These are phyloP conservation scores for Conchocele bisecta DNA, from an alignment of 2,888 invertebrate species.

Conservation along the genomic window DNA sequence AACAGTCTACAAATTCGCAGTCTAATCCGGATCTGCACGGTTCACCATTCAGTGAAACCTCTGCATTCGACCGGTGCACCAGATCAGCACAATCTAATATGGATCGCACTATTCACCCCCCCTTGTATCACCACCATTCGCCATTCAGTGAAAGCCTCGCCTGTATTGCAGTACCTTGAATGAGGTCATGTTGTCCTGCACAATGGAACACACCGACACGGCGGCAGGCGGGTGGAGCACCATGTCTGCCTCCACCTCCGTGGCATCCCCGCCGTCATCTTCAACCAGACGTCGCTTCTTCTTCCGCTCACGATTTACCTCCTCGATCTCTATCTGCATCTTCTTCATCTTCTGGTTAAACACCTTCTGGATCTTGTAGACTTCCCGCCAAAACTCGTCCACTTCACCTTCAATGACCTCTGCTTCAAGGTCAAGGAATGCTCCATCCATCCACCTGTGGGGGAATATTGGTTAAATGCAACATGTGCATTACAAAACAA, in stretches of 20 bases:
- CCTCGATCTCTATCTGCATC: conserved; percentile 79
- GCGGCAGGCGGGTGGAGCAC: conserved; percentile 85
- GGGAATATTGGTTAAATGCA: too few species aligned
- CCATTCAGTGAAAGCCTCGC: too few species aligned
- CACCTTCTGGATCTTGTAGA: conserved; percentile 90
- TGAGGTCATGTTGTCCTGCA: conserved; percentile 84
- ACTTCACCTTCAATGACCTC: conserved; percentile 90
- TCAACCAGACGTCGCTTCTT: conserved; percentile 85
- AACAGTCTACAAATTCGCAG: too few species aligned
- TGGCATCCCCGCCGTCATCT: conserved; percentile 84
- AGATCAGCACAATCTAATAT: too few species aligned
- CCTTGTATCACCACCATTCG: too few species aligned
- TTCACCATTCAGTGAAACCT: too few species aligned
- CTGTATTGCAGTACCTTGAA: conserved; percentile 85
- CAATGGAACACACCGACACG: conserved; percentile 77
- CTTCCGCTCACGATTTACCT: conserved; percentile 79
- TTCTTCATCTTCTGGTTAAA: conserved; percentile 81
- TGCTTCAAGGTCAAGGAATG: conserved; percentile 93
- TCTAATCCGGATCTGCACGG: too few species aligned
- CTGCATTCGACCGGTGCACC: too few species aligned
- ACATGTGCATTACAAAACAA: too few species aligned
- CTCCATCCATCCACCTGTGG: conserved; percentile 96
- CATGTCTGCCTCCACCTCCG: conserved; percentile 83
- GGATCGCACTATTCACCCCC: too few species aligned
- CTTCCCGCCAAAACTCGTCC: conserved; percentile 89